A percentile compares a stretch with the other conserved stretches of the same genome.
phyloP scores from a whole-genome alignment of 2,113 vertebrate genomes.

The Meleagris gallopavo region DNA sequence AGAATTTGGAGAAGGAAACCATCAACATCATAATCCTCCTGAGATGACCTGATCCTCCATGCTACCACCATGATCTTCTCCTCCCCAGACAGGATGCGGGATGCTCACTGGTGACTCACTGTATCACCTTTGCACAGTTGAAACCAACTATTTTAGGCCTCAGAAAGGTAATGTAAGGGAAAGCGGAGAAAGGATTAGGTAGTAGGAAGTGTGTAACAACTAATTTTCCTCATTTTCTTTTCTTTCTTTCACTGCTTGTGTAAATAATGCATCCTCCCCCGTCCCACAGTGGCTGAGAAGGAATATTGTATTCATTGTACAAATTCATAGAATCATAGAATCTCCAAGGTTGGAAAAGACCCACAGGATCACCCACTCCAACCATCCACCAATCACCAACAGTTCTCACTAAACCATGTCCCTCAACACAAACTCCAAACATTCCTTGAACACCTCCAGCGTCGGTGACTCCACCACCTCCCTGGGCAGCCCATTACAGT shows the following conservation, averaged over 20 bases:
- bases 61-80: background rate
- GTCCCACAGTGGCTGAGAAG: background rate
- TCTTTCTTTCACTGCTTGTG: background rate
- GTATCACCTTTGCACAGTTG: background rate
- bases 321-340: background rate
- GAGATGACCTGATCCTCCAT: background rate
- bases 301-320: background rate
- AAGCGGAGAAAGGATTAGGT: background rate
- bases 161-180: background rate
- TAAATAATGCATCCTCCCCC: background rate
- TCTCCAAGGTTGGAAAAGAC: no score
- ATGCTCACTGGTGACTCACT: rapidly evolving
- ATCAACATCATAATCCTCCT: background rate
- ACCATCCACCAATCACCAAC: no score
- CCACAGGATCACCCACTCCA: no score
- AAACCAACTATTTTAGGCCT: background rate
- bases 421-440: no score
- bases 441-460: no score
- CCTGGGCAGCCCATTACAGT: no score
- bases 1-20: background rate
- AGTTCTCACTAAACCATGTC: no score
- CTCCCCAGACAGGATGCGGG: background rate
- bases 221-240: background rate
- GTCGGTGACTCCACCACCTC: no score
- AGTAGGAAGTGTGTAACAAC: background rate